A percentile compares a stretch with the other conserved stretches of the same genome.
Conservation (phyloP, 2,113 vertebrate species). For the Zapus hudsonius region DNA sequence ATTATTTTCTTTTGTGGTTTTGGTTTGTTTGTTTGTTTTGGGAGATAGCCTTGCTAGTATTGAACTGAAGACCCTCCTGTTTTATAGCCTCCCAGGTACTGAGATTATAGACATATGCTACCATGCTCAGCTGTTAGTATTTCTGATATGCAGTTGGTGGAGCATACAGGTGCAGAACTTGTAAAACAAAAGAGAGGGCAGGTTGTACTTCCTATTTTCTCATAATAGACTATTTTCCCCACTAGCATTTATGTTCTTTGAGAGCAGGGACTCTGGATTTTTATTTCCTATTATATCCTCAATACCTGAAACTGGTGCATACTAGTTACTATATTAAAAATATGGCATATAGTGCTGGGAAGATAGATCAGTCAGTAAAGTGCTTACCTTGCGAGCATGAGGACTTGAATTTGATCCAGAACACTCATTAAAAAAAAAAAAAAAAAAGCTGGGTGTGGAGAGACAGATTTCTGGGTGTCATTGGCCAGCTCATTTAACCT, state of each 20-base stretch:
- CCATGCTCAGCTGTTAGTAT: background rate
- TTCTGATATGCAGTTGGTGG: background rate
- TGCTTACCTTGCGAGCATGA: too few relatives aligned
- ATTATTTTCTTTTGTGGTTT: background rate
- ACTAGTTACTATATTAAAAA: background rate
- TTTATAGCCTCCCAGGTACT: background rate
- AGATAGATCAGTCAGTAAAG: too few relatives aligned
- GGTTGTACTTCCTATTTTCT: background rate
- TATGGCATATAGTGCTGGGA: background rate
- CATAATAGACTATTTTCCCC: background rate
- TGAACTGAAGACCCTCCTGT: background rate
- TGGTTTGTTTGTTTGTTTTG: background rate
- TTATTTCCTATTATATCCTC: conserved; percentile 4
- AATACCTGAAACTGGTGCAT: background rate
- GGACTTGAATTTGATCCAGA: too few relatives aligned
- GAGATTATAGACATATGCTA: background rate
- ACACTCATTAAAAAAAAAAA: too few relatives aligned
- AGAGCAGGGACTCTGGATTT: conserved; percentile 3
- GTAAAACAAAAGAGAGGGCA: background rate
- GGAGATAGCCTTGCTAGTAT: background rate
- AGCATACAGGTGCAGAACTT: background rate
- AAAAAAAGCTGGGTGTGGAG: too few relatives aligned
- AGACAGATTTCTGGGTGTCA: too few relatives aligned
- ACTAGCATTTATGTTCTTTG: background rate
- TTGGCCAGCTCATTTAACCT: too few relatives aligned